Base-by-base conservation (phyloP, 2,797 vertebrate species). In the Gobionotothen gibberifrons region DNA sequence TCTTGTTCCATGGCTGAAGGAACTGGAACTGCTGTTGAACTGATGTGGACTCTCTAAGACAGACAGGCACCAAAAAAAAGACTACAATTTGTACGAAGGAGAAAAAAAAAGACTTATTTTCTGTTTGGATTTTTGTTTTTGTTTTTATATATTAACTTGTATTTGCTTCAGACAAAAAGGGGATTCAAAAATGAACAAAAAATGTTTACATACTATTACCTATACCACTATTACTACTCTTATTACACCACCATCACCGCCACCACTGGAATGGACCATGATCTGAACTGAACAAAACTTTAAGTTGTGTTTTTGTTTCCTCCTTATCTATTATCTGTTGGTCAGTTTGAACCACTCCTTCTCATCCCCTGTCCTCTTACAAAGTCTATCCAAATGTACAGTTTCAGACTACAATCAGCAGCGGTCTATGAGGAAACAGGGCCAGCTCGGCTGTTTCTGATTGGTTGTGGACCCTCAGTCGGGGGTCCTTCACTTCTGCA, bases 191-290 rank as follows among this genome's bases (percentile, higher is more conserved):
- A 88, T 66, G n/a, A 85, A 90, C 71, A 88, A 89, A 89, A 96
- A 94, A 95, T 95, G 96, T 98, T 99, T 97, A 98, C 97, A 97
- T 96, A 94, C 93, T 89, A 86, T 90, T 87, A 91, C 82, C 71
- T 88, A 95, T 97, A 96, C 95, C 96, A 96, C 96, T 97, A 89
- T 85, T 86, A 90, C 81, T 85, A 74, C 78, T 88, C 74, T 80
- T 82, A 85, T 71, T 71, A 76, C 82, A 85, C 67, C 74, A 53
- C 66, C 93, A 95, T 56, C 59, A 75, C 49, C 46, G 67, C 53
- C 64, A 62, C 61, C 71, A 78, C 64, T 66, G 77, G 90, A 93
- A 81, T 80, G 93, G 95, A 97, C 94, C 93, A 88, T 91, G 89
- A 92, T 92, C 89, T 91, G 91, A 90, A 94, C 78, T 62, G 83